These are phyloP conservation scores for Lithophane socia DNA, from an alignment of 2,888 invertebrate species.

Conservation along the genomic window DNA sequence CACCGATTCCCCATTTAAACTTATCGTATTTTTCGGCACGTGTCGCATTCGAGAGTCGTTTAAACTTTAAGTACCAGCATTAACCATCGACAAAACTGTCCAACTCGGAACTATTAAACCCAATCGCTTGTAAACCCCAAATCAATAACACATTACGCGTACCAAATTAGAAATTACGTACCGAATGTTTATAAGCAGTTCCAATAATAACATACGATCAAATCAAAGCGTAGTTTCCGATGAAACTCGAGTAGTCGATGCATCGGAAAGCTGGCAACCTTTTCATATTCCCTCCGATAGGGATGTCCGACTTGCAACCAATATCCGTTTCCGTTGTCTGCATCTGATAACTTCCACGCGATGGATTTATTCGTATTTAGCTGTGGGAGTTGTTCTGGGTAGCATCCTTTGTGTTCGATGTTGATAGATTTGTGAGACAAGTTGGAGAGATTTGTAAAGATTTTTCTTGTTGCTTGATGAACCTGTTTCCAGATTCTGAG, in stretches of 20 bases:
- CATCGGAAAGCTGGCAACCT: constrained; percentile 16
- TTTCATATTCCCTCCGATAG: constrained; percentile 39
- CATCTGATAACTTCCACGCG: constrained; percentile 59
- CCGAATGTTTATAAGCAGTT: constrained; percentile 7
- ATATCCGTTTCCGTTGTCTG: constrained; percentile 73
- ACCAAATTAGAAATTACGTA: constrained; percentile 40
- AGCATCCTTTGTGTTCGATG: constrained; percentile 23
- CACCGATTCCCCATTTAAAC: background rate
- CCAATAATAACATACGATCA: constrained; percentile 14
- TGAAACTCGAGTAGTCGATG: constrained; percentile 14
- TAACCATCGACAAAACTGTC: constrained; percentile 8
- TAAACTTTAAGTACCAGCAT: constrained; percentile 16
- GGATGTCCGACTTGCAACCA: constrained; percentile 66
- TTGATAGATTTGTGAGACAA: constrained; percentile 15
- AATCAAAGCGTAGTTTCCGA: constrained; percentile 23
- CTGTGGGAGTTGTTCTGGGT: background rate
- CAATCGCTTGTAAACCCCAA: constrained; percentile 40
- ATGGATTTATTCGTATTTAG: constrained; percentile 65
- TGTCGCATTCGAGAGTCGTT: background rate
- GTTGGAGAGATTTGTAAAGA: constrained; percentile 14
- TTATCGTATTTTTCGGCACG: constrained; percentile 1
- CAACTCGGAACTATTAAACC: constrained; percentile 32
- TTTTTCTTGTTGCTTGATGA: constrained; percentile 4
- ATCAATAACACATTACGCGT: constrained; percentile 23
- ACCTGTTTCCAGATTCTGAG: background rate